Evolutionary conservation across 64 coral and sea anemone species (phyloP).

Genomic region (Pachyseris speciosa): DNA sequence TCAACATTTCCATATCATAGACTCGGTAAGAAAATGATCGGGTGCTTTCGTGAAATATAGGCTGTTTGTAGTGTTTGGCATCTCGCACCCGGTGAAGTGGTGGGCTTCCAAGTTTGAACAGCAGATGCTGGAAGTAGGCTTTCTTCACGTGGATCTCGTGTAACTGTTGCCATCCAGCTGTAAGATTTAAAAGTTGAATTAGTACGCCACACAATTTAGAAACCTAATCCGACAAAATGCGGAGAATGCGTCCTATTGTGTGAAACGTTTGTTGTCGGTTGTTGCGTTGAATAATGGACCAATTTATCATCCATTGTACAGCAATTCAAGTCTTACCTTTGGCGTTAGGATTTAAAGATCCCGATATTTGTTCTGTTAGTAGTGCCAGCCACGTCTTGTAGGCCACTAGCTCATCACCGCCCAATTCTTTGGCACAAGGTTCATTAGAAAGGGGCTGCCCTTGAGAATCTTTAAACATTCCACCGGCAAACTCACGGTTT

Average conservation of each 20-base stretch:
- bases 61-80: conserved; percentile 16
- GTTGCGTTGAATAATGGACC: neutral
- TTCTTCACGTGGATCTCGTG: conserved; percentile 18
- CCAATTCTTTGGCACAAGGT: neutral
- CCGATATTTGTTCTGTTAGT: neutral
- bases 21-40: conserved; percentile 35
- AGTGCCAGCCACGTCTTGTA: conserved; percentile 23
- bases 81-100: conserved; percentile 7
- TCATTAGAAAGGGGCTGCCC: neutral
- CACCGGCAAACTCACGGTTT: neutral
- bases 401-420: neutral
- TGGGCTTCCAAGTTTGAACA: neutral
- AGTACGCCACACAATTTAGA: too few species aligned
- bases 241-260: too few species aligned
- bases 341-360: neutral
- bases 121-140: conserved; percentile 1
- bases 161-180: conserved; percentile 31
- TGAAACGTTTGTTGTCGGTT: too few species aligned
- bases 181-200: neutral
- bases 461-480: neutral
- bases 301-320: neutral
- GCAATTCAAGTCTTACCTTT: conserved; percentile 1
- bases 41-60: neutral
- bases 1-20: neutral
- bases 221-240: too few species aligned